Conservation (phyloP, 1,140 invertebrate genomes). For the Neodiprion virginianus region DNA sequence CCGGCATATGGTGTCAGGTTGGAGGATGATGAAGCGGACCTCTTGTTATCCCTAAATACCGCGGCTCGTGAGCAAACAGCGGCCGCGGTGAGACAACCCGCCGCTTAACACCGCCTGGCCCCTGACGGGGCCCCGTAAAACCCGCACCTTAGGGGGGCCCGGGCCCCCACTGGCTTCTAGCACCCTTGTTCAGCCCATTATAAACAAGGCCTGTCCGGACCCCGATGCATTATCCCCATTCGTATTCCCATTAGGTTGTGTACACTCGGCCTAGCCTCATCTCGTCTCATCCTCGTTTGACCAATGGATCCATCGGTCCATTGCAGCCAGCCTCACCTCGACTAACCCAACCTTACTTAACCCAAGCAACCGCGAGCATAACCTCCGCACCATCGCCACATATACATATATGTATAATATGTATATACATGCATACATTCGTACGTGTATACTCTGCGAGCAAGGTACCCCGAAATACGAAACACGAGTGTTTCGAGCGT, state of each 20-base stretch:
- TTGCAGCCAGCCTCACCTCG: background rate
- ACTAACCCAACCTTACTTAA: slow-evolving; percentile 24
- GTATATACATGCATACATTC: slow-evolving; percentile 21
- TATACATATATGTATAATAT: slow-evolving; percentile 11
- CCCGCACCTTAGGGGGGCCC: slow-evolving; percentile 53
- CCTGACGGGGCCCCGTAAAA: slow-evolving; percentile 48
- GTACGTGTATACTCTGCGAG: background rate
- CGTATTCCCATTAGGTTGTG: slow-evolving; percentile 9
- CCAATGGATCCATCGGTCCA: background rate
- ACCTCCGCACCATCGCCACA: slow-evolving; percentile 25
- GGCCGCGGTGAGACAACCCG: slow-evolving; percentile 50
- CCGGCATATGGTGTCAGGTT: slow-evolving; percentile 15
- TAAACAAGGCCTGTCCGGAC: slow-evolving; percentile 57
- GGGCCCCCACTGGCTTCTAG: slow-evolving; percentile 59
- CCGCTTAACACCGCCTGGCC: slow-evolving; percentile 53
- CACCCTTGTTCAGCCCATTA: slow-evolving; percentile 61
- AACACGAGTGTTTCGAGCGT: slow-evolving; percentile 24
- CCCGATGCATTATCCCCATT: slow-evolving; percentile 51
- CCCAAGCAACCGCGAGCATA: slow-evolving; percentile 23
- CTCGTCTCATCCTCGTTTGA: background rate
- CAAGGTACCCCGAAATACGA: background rate
- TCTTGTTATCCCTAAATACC: slow-evolving; percentile 61
- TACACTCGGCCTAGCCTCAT: slow-evolving; percentile 4
- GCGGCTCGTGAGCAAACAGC: slow-evolving; percentile 59
- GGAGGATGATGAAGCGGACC: slow-evolving; percentile 57